Percentiles rank a stretch among this genome's conserved stretches.
These are phyloP conservation scores for Gnathonemus echidnorhynchus DNA, from an alignment of 2,113 vertebrate species.

Conservation along the genomic window DNA sequence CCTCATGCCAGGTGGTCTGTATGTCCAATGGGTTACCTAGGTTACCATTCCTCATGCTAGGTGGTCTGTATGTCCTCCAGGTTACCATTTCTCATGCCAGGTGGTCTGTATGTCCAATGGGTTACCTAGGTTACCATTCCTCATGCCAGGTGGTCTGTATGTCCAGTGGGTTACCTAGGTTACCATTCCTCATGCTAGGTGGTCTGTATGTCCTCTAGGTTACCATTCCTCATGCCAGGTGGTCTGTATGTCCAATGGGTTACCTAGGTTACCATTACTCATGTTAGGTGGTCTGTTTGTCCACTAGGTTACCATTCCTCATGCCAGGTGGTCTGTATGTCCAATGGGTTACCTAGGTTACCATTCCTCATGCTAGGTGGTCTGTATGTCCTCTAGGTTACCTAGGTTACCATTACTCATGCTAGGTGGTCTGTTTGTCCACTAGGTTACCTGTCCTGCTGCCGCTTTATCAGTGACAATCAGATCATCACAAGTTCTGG, in stretches of 20 bases:
- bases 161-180: conserved; percentile 66
- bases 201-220: neutral
- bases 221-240: neutral
- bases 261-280: conserved; percentile 49
- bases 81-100: neutral
- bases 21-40: conserved; percentile 61
- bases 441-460: conserved; percentile 77
- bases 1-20: neutral
- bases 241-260: conserved; percentile 46
- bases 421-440: neutral
- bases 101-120: conserved; percentile 41
- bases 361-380: neutral
- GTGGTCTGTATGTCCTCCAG: conserved; percentile 38
- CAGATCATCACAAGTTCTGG: conserved; percentile 89
- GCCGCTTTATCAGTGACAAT: conserved; percentile 81
- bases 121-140: conserved; percentile 53
- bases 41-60: neutral
- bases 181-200: conserved; percentile 73
- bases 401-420: neutral
- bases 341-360: conserved; percentile 62
- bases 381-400: neutral
- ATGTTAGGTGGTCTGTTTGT: neutral
- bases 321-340: neutral
- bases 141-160: neutral
- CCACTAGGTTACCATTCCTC: neutral